Evolutionary conservation across 2,797 vertebrate species (phyloP).

Genomic region (Psittacula echo): DNA sequence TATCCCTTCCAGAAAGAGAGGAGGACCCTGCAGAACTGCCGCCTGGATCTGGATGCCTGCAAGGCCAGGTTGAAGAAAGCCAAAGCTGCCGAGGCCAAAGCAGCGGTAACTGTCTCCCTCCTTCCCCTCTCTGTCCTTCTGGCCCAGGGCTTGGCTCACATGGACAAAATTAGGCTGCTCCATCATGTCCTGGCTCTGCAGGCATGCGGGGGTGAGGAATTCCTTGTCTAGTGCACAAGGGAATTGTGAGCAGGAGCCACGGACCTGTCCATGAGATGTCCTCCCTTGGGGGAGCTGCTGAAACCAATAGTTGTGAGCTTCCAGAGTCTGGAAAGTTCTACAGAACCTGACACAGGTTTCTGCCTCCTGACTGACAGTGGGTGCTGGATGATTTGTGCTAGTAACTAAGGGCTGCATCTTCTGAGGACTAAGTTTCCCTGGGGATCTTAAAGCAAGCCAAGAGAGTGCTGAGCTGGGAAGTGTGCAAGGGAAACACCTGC

Average conservation of each 20-base stretch:
- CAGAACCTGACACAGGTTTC: not conserved
- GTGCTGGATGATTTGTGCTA: not conserved
- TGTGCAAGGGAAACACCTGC: not conserved
- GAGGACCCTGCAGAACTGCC: conserved; percentile 90
- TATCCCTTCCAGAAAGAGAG: conserved; percentile 86
- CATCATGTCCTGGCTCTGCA: not conserved
- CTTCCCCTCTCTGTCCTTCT: not conserved
- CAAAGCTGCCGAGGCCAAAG: conserved; percentile 90
- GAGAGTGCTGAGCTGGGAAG: conserved; percentile 53
- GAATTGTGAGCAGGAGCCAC: not conserved
- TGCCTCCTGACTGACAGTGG: not conserved
- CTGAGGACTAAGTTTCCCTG: not conserved
- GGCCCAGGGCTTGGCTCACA: not conserved
- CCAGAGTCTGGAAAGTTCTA: not conserved
- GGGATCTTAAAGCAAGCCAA: not conserved
- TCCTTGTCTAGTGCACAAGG: not conserved
- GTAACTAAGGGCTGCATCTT: not conserved
- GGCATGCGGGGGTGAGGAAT: not conserved
- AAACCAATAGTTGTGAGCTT: not conserved
- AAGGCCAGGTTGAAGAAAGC: conserved; percentile 93
- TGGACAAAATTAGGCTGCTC: not conserved
- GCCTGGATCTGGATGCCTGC: conserved; percentile 91
- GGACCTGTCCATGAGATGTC: not conserved
- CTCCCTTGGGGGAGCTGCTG: not conserved
- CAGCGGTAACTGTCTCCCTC: conserved; percentile 80